A percentile compares a stretch with the other conserved stretches of the same genome.
Conservation (phyloP, 2,113 vertebrate genomes). For the Ciconia stormi region DNA sequence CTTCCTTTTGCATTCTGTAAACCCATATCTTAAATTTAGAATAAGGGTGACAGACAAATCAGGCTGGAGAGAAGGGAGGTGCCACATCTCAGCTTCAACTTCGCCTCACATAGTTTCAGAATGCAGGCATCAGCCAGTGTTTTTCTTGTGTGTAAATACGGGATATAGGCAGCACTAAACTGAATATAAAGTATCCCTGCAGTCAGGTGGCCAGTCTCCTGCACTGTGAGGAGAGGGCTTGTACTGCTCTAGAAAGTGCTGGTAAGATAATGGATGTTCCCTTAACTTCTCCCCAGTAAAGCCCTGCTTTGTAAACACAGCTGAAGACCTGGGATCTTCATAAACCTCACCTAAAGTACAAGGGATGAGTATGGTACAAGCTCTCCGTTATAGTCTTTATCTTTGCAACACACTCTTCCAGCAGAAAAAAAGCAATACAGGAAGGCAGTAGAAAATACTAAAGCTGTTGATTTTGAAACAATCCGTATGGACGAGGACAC, state of each 20-base stretch:
- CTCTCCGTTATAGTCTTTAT: neutral
- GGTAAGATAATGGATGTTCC: neutral
- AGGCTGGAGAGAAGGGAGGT: neutral
- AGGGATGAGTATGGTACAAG: neutral
- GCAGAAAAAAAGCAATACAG: neutral
- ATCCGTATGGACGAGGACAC: neutral
- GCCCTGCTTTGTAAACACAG: neutral
- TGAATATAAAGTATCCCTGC: neutral
- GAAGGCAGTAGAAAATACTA: neutral
- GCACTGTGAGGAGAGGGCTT: neutral
- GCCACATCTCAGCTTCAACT: neutral
- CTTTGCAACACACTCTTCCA: neutral
- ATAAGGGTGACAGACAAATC: neutral
- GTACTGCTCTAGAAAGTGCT: neutral
- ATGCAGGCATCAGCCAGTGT: neutral
- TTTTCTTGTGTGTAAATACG: neutral
- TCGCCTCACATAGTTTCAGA: neutral
- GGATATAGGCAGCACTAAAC: neutral
- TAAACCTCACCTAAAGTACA: neutral
- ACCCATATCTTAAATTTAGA: neutral
- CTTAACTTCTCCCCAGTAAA: neutral
- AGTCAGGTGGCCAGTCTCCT: neutral
- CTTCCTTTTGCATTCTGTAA: neutral
- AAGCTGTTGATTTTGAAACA: neutral
- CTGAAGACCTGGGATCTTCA: neutral